Evolutionary conservation across 2,797 vertebrate genomes (phyloP).

Genomic region (Cephalopachus bancanus): DNA sequence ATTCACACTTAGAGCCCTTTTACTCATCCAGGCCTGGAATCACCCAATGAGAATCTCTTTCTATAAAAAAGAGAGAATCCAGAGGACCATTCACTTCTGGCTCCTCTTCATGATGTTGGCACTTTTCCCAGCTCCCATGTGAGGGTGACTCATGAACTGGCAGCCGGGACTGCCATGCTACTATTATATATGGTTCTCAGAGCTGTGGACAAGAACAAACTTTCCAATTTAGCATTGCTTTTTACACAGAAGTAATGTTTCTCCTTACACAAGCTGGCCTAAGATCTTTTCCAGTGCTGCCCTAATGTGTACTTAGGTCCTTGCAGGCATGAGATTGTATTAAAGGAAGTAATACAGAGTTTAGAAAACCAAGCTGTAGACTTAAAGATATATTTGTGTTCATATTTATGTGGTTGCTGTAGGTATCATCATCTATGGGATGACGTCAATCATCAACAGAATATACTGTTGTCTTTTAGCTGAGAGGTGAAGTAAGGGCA

Average conservation of each 20-base stretch:
- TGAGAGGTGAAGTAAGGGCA: not conserved
- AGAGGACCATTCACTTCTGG: not conserved
- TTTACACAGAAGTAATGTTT: not conserved
- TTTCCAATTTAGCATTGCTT: not conserved
- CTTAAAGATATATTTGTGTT: conserved; percentile 18
- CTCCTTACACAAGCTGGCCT: not conserved
- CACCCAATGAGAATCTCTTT: not conserved
- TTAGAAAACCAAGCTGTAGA: conserved; percentile 11
- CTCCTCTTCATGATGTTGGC: fast-evolving
- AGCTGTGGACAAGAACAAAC: not conserved
- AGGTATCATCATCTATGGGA: not conserved
- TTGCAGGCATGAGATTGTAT: not conserved
- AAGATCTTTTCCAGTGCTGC: not conserved
- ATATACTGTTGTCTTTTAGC: not conserved
- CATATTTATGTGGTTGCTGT: conserved; percentile 52
- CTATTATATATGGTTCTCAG: not conserved
- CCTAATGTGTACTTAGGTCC: not conserved
- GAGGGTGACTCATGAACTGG: not conserved
- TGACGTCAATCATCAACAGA: not conserved
- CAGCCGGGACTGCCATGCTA: not conserved
- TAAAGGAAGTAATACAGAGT: not conserved
- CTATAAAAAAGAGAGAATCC: not conserved
- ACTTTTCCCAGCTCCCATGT: not conserved
- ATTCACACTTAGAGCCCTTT: not conserved
- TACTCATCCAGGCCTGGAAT: not conserved